A percentile compares a stretch with the other conserved stretches of the same genome.
Conservation (phyloP, 2,797 vertebrate genomes). For the Paguma larvata region DNA sequence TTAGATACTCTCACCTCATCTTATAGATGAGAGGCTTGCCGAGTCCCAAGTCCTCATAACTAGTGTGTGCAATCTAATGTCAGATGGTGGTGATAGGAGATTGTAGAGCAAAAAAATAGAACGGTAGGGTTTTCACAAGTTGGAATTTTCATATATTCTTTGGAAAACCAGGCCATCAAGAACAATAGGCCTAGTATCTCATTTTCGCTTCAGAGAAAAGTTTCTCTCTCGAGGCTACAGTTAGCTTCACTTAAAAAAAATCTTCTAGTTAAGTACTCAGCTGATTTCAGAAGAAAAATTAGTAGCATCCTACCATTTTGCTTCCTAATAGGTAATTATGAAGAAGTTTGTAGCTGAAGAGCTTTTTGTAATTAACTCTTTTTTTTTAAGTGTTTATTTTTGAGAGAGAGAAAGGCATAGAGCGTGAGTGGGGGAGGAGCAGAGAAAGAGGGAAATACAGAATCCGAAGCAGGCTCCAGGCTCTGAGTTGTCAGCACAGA, state of each 20-base stretch:
- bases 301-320: background rate
- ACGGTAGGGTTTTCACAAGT: background rate
- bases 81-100: background rate
- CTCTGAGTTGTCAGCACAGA: too few species aligned
- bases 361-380: slow-evolving; percentile 14
- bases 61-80: background rate
- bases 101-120: background rate
- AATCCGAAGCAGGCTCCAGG: too few species aligned
- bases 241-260: background rate
- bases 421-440: too few species aligned
- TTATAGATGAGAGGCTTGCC: background rate
- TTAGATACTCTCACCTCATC: background rate
- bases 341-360: slow-evolving; percentile 31
- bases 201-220: slow-evolving; percentile 42
- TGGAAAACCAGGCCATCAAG: background rate
- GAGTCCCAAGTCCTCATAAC: background rate
- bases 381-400: background rate
- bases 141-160: slow-evolving; percentile 15
- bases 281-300: slow-evolving; percentile 32
- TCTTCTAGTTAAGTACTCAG: background rate
- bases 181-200: background rate
- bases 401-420: too few species aligned
- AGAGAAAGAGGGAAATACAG: too few species aligned
- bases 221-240: background rate
- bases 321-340: background rate